Evolutionary conservation across 2,888 invertebrate species (phyloP), one percentile per base, ranked within the genome.

Genomic region (Erebia palarica): DNA sequence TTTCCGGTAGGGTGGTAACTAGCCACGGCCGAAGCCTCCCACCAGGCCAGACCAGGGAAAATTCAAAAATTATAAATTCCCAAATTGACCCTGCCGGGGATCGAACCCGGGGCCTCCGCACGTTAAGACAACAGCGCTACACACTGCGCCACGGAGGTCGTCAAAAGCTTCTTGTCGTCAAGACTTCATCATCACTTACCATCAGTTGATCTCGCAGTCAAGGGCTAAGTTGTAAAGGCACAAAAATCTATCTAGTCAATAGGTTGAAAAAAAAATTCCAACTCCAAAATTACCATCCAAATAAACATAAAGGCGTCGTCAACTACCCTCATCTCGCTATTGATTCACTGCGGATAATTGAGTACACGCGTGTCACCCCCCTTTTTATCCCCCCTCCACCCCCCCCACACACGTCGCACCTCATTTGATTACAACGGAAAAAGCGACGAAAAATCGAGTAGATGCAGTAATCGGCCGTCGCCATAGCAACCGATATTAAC

Each of bases 371-470:
- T 92, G 91, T 86, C 90, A 84, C 78, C 79, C 75, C 77, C 75
- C 71, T 69, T 75, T 76, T 79, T 75, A 75, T 75, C 74, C 73
- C 75, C 75, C 81, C 79, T 73, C 71, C 68, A 74, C 78, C 77
- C 77, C 73, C 77, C 77, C 84, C 89, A 86, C 88, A 86, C 89
- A 83, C 84, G 85, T 82, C 85, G 89, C 92, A 91, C 92, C 93
- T 92, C 93, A 93, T 92, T 93, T 93, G 91, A 92, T 92, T 93
- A 93, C 92, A 91, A 90, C 91, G 90, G 91, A 93, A 93, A 93
- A 92, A 93, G 91, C 91, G 89, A 84, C 91, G 92, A 93, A 92
- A 92, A 93, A 93, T 92, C 91, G 92, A 88, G 90, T 89, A 88
- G 90, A 91, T 92, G 92, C 92, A 92, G 92, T 91, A 91, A 92